These are phyloP conservation scores for Telmatherina bonti DNA, from an alignment of 2,797 vertebrate genomes.

Conservation along the genomic window DNA sequence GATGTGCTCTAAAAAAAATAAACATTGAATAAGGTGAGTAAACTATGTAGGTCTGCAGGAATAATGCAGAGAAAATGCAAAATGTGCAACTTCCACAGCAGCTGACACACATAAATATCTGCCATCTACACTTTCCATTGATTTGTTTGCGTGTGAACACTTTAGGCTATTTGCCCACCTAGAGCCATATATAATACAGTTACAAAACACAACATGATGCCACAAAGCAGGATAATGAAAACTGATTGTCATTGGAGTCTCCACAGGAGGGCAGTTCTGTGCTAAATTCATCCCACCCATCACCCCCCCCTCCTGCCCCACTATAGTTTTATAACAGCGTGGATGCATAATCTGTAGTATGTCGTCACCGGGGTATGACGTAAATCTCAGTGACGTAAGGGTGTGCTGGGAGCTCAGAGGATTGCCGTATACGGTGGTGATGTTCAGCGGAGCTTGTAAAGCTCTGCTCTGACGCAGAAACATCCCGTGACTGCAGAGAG, in stretches of 20 bases:
- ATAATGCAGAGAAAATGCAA: slow-evolving; percentile 14
- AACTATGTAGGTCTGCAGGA: not conserved
- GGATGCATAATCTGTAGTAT: slow-evolving; percentile 46
- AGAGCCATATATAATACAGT: slow-evolving; percentile 37
- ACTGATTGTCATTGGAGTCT: slow-evolving; percentile 34
- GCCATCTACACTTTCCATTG: slow-evolving; percentile 15
- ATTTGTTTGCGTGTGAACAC: slow-evolving; percentile 9
- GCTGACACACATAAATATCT: slow-evolving; percentile 16
- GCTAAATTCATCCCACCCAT: slow-evolving; percentile 26
- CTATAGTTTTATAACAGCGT: slow-evolving; percentile 44
- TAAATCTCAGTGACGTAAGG: slow-evolving; percentile 57
- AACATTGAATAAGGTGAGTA: too few species aligned
- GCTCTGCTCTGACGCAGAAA: slow-evolving; percentile 68
- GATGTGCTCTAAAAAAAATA: too few species aligned
- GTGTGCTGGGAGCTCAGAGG: slow-evolving; percentile 52
- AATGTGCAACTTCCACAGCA: not conserved
- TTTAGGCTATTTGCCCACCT: slow-evolving; percentile 39
- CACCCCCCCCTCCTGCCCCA: not conserved
- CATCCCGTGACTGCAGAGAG: slow-evolving; percentile 69
- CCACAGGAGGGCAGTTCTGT: slow-evolving; percentile 30
- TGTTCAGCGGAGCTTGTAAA: slow-evolving; percentile 49
- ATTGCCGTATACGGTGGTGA: slow-evolving; percentile 78
- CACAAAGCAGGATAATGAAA: slow-evolving; percentile 48
- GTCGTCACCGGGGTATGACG: slow-evolving; percentile 71
- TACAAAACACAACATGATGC: slow-evolving; percentile 52